Evolutionary conservation across 2,113 vertebrate species (phyloP).

Genomic region (Gambusia holbrooki): DNA sequence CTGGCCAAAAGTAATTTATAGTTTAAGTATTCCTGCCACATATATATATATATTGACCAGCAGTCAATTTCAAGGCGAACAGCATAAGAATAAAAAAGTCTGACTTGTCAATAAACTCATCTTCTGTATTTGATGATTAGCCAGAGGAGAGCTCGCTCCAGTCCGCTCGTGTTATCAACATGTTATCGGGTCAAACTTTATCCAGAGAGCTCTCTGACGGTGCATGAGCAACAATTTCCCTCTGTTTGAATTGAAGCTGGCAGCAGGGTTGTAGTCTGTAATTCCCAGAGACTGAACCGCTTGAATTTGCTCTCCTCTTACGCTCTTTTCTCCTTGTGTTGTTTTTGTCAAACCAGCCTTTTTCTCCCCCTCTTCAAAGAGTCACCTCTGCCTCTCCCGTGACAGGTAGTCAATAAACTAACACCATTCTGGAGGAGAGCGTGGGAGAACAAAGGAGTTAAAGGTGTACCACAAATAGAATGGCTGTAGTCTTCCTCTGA

Average conservation of each 20-base stretch:
- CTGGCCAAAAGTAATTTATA: neutral
- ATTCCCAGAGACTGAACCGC: neutral
- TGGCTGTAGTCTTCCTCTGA: conserved; percentile 11
- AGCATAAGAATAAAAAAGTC: neutral
- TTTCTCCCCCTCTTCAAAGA: conserved; percentile 21
- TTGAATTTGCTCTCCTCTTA: conserved; percentile 7
- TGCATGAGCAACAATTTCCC: neutral
- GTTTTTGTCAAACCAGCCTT: conserved; percentile 7
- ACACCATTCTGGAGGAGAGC: neutral
- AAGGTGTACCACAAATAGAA: conserved; percentile 52
- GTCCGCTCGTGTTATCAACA: neutral
- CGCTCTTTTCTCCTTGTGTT: conserved; percentile 11
- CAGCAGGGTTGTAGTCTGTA: conserved; percentile 14
- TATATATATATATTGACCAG: neutral
- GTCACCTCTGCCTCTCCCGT: conserved; percentile 27
- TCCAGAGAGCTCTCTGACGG: neutral
- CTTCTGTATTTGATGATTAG: neutral
- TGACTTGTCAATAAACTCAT: neutral
- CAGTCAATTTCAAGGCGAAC: neutral
- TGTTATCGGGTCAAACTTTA: neutral
- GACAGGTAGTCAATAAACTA: conserved; percentile 48
- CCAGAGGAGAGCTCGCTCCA: neutral
- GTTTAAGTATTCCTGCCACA: neutral
- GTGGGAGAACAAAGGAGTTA: conserved; percentile 21
- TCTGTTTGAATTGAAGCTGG: conserved; percentile 28